Percentiles rank a stretch among this genome's conserved stretches.
Conservation (phyloP, 2,113 vertebrate species). For the Apteryx mantelli region DNA sequence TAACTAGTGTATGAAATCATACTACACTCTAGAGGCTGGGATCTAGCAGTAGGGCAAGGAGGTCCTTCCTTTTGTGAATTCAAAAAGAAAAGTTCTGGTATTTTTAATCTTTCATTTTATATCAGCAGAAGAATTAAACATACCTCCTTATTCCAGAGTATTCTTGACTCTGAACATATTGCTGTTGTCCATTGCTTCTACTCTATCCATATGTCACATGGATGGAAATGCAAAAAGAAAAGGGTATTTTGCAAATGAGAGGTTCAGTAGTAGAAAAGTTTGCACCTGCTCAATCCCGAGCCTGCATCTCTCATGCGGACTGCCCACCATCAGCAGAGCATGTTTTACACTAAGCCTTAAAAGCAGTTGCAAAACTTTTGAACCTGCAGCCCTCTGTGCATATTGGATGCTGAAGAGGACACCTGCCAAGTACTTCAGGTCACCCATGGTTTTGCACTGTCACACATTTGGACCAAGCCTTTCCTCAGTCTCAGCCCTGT, state of each 20-base stretch:
- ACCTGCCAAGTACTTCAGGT: background rate
- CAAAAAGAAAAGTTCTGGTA: background rate
- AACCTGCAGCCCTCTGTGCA: background rate
- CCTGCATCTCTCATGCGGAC: background rate
- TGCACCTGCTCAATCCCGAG: background rate
- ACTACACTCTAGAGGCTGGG: background rate
- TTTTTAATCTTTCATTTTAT: background rate
- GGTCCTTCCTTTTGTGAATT: background rate
- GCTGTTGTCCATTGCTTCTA: rapidly evolving
- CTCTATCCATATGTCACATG: rapidly evolving
- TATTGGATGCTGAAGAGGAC: background rate
- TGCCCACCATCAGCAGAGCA: background rate
- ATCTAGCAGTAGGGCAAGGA: background rate
- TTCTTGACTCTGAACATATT: background rate
- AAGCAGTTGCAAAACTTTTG: background rate
- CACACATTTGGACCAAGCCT: too few species aligned
- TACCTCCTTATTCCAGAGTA: background rate
- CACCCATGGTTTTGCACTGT: too few species aligned
- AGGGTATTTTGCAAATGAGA: background rate
- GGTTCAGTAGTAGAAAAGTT: background rate
- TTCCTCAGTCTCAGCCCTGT: too few species aligned
- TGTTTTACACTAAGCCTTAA: background rate
- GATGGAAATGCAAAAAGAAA: background rate
- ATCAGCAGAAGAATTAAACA: background rate
- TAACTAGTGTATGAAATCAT: background rate